phyloP scores from a whole-genome alignment of 2,113 vertebrate species.

The Dasyurus viverrinus region DNA sequence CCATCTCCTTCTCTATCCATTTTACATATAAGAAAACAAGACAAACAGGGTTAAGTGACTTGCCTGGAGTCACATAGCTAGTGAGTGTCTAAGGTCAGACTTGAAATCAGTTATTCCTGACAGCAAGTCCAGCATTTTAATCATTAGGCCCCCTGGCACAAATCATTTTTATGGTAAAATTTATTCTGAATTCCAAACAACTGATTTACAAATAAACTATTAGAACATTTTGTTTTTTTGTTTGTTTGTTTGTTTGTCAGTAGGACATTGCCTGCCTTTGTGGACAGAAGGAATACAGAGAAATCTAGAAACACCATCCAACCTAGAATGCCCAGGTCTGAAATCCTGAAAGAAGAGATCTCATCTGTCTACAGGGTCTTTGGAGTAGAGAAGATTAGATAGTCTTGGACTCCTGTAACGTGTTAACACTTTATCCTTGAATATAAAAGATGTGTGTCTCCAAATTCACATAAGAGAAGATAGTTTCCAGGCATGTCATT shows the following conservation, averaged over 20 bases:
- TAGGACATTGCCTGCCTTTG: not conserved
- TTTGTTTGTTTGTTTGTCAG: not conserved
- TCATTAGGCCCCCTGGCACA: too few species aligned
- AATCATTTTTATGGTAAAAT: not conserved
- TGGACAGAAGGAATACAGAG: not conserved
- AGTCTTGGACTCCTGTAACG: not conserved
- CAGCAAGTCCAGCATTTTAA: too few species aligned
- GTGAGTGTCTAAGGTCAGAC: too few species aligned
- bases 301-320: not conserved
- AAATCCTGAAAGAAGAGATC: not conserved
- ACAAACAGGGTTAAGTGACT: too few species aligned
- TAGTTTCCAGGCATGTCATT: not conserved
- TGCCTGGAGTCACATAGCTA: too few species aligned
- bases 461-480: not conserved
- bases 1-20: too few species aligned
- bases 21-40: too few species aligned
- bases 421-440: not conserved
- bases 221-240: too few species aligned
- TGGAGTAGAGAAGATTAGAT: not conserved
- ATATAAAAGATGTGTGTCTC: not conserved
- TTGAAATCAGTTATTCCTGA: too few species aligned
- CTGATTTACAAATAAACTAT: not conserved
- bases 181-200: not conserved
- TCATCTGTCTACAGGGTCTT: not conserved
- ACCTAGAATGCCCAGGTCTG: not conserved